Evolutionary conservation across 2,113 vertebrate species (phyloP).

Genomic region (Ctenodactylus gundi): DNA sequence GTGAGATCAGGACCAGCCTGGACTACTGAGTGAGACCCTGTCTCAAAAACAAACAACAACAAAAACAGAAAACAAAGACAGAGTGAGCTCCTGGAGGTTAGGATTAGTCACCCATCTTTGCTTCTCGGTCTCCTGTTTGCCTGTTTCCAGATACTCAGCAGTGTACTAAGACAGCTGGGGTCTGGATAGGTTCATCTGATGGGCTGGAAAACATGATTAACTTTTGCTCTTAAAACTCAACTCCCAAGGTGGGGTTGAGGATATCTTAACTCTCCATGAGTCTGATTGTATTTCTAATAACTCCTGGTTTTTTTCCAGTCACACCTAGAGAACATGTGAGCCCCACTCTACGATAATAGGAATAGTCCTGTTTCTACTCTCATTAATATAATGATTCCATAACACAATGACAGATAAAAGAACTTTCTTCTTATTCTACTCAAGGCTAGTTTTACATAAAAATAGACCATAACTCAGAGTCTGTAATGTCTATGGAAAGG

Average conservation of each 20-base stretch:
- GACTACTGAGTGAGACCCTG: no score
- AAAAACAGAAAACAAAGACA: no score
- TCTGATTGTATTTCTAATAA: slow-evolving; percentile 56
- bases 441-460: slow-evolving; percentile 85
- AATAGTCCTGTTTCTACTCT: slow-evolving; percentile 58
- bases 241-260: slow-evolving; percentile 25
- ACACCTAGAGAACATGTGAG: slow-evolving; percentile 56
- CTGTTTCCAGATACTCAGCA: neutral
- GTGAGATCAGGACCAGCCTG: no score
- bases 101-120: no score
- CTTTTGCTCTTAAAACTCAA: neutral
- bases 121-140: neutral
- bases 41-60: no score
- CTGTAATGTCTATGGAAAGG: slow-evolving; percentile 85
- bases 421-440: slow-evolving; percentile 83
- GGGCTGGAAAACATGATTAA: neutral
- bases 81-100: no score
- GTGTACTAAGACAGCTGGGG: neutral
- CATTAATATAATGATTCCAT: slow-evolving; percentile 81
- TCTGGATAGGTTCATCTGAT: neutral
- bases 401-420: slow-evolving; percentile 83
- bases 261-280: slow-evolving; percentile 2
- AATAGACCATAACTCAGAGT: slow-evolving; percentile 86
- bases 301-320: slow-evolving; percentile 43
- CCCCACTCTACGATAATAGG: slow-evolving; percentile 67